Conservation (phyloP, 2,888 invertebrate genomes). For the Drosophila percnosoma region DNA sequence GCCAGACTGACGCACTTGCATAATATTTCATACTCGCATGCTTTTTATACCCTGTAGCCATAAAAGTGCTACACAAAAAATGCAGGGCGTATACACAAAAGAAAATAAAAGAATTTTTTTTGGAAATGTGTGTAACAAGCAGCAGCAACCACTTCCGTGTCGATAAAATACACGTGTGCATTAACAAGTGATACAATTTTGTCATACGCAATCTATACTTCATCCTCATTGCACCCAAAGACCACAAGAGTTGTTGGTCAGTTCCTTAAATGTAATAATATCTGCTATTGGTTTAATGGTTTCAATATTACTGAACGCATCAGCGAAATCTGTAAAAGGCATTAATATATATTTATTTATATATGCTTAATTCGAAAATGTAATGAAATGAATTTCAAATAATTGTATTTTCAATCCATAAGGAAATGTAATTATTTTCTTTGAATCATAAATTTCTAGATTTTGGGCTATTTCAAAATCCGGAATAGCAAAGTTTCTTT, state of each 20-base stretch:
- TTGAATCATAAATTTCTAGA: background rate
- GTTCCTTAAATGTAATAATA: background rate
- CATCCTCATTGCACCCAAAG: background rate
- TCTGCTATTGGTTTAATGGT: background rate
- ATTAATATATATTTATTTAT: background rate
- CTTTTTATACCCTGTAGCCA: slow-evolving; percentile 41
- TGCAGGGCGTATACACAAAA: background rate
- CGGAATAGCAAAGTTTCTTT: background rate
- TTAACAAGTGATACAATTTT: slow-evolving; percentile 10
- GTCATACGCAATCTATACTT: background rate
- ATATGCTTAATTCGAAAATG: background rate
- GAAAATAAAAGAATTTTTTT: background rate
- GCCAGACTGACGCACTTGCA: slow-evolving; percentile 59
- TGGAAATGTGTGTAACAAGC: slow-evolving; percentile 23
- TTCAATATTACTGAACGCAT: background rate
- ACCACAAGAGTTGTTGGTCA: background rate
- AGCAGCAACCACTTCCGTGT: slow-evolving; percentile 6
- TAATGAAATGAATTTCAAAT: background rate
- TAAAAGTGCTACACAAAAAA: slow-evolving; percentile 7
- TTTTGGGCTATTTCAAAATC: background rate
- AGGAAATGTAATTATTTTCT: background rate
- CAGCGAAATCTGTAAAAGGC: background rate
- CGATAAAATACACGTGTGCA: slow-evolving; percentile 15
- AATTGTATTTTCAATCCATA: background rate
- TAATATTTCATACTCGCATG: slow-evolving; percentile 60